phyloP scores from a whole-genome alignment of 2,888 invertebrate genomes.

The Yponomeuta cagnagella region DNA sequence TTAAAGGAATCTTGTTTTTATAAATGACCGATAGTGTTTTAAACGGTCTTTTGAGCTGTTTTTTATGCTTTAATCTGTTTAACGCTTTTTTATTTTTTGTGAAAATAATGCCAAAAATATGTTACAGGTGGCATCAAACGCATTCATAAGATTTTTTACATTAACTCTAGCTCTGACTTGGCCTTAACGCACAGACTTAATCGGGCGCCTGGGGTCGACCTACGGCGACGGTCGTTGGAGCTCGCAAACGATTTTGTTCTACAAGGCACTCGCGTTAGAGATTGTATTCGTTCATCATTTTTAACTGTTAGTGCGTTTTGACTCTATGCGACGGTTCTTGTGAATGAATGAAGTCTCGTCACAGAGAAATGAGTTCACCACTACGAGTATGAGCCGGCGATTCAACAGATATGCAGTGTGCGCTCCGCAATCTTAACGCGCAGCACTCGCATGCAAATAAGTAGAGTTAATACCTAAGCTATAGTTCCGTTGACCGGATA shows the following conservation, averaged over 20 bases:
- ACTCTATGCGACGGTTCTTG: constrained; percentile 46
- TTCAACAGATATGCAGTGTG: constrained; percentile 1
- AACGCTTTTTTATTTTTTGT: too few relatives aligned
- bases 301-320: constrained; percentile 47
- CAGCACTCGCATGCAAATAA: not conserved
- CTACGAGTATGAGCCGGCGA: constrained; percentile 35
- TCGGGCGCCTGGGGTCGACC: constrained; percentile 59
- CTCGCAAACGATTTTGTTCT: constrained; percentile 38
- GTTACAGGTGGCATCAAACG: too few relatives aligned
- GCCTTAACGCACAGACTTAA: constrained; percentile 52
- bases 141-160: too few relatives aligned
- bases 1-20: too few relatives aligned
- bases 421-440: too few relatives aligned
- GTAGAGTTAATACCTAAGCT: too few relatives aligned
- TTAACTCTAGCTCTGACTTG: too few relatives aligned
- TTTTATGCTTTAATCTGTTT: too few relatives aligned
- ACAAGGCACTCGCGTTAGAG: constrained; percentile 45
- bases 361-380: constrained; percentile 48
- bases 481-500: too few relatives aligned
- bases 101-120: too few relatives aligned
- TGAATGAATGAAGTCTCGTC: constrained; percentile 74
- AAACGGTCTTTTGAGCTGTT: too few relatives aligned
- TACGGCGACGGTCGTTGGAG: constrained; percentile 38
- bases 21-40: too few relatives aligned
- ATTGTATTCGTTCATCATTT: constrained; percentile 42